phyloP scores from a whole-genome alignment of 1,140 invertebrate species.

The Hyles vespertilio region DNA sequence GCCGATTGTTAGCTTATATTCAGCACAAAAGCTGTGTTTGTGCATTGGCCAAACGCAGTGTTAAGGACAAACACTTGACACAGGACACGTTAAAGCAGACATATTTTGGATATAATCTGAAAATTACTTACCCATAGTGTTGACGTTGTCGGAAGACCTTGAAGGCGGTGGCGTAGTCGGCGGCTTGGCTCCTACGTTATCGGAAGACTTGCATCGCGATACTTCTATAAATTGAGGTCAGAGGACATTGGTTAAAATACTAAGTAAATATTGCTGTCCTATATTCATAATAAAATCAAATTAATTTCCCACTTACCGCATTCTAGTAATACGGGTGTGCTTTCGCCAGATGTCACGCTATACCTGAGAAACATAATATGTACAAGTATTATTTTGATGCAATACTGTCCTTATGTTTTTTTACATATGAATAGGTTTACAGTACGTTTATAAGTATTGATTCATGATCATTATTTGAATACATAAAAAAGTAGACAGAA shows the following conservation, averaged over 20 bases:
- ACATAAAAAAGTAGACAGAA: too few relatives aligned
- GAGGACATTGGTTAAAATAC: not conserved
- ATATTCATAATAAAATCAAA: conserved; percentile 2
- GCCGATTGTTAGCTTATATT: conserved; percentile 11
- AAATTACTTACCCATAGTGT: conserved; percentile 55
- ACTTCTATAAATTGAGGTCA: conserved; percentile 40
- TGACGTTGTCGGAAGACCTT: conserved; percentile 64
- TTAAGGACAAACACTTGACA: conserved; percentile 15
- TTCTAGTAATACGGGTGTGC: conserved; percentile 66
- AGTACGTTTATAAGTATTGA: too few relatives aligned
- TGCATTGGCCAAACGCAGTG: conserved; percentile 23
- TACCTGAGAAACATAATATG: conserved; percentile 44
- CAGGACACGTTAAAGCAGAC: conserved; percentile 1
- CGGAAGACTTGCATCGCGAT: conserved; percentile 69
- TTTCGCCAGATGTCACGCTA: conserved; percentile 67
- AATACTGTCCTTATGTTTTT: too few relatives aligned
- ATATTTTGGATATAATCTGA: not conserved
- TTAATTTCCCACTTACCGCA: conserved; percentile 43
- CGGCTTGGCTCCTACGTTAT: conserved; percentile 55
- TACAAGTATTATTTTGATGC: conserved; percentile 4
- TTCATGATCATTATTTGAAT: too few relatives aligned
- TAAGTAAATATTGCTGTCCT: not conserved
- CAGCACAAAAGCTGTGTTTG: conserved; percentile 29
- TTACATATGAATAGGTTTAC: too few relatives aligned
- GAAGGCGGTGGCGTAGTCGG: conserved; percentile 59